Evolutionary conservation across 1,140 invertebrate species (phyloP).

Genomic region (Zaprionus tsacasi): DNA sequence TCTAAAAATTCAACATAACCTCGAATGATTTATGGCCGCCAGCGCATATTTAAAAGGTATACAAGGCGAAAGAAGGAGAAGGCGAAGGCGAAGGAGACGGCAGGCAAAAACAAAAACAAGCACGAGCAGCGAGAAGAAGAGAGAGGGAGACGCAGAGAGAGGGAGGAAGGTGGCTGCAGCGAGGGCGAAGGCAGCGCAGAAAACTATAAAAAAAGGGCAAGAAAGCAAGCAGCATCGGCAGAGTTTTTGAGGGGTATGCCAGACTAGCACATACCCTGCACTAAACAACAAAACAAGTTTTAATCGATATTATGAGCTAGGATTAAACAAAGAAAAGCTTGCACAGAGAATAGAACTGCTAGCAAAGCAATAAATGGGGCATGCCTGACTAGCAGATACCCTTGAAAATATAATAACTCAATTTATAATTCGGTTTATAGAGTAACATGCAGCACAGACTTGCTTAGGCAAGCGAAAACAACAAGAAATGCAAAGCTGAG

Average conservation of each 20-base stretch:
- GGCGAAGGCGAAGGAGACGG: constrained; percentile 6
- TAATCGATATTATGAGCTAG: too few relatives aligned
- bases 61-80: constrained; percentile 49
- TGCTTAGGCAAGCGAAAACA: not conserved
- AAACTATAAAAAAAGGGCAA: constrained; percentile 35
- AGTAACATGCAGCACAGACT: not conserved
- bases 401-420: not conserved
- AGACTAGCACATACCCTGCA: not conserved
- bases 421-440: not conserved
- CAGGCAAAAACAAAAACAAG: not conserved
- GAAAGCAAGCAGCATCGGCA: constrained; percentile 15
- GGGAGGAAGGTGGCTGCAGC: not conserved
- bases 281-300: not conserved
- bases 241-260: constrained; percentile 25
- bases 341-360: too few relatives aligned
- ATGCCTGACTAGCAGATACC: not conserved
- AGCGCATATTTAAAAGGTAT: constrained; percentile 81
- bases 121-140: not conserved
- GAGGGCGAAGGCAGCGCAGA: constrained; percentile 8
- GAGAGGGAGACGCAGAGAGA: not conserved
- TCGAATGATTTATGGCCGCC: constrained; percentile 80
- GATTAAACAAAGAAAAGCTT: too few relatives aligned
- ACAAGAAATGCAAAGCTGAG: not conserved
- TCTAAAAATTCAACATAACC: constrained; percentile 83
- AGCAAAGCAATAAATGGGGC: not conserved